Evolutionary conservation across 2,113 vertebrate genomes (phyloP).

Genomic region (Saccopteryx bilineata): DNA sequence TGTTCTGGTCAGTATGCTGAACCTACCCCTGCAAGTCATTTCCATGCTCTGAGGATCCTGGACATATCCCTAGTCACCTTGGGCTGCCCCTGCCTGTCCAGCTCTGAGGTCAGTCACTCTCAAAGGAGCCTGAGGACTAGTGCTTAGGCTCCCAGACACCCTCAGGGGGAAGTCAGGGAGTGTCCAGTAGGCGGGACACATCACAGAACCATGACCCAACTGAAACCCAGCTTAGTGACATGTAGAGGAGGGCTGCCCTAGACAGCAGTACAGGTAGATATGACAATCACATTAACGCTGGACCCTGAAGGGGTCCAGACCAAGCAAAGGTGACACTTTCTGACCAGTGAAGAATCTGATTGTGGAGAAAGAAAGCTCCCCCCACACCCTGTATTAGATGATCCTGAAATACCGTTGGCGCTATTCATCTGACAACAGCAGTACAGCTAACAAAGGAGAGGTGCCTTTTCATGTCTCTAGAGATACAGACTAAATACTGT

Average conservation of each 20-base stretch:
- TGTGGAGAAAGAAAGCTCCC: not conserved
- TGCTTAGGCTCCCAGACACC: not conserved
- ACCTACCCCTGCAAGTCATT: not conserved
- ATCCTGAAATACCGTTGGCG: not conserved
- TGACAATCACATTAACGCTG: rapidly evolving
- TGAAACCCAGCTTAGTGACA: not conserved
- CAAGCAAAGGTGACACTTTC: not conserved
- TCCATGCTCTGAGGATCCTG: not conserved
- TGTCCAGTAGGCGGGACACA: not conserved
- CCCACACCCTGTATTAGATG: no score
- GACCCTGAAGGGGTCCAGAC: not conserved
- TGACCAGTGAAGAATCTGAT: not conserved
- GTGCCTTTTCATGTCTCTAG: not conserved
- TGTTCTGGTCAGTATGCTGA: not conserved
- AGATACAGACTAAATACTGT: not conserved
- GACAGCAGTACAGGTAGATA: not conserved
- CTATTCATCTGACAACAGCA: not conserved
- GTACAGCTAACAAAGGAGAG: not conserved
- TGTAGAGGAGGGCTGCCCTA: not conserved
- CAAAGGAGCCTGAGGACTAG: not conserved
- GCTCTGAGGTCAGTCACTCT: not conserved
- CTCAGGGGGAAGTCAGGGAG: not conserved
- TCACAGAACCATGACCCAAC: not conserved
- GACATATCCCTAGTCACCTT: not conserved
- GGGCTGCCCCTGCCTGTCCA: not conserved